Conservation (phyloP, 2,797 vertebrate genomes). For the Moxostoma hubbsi region DNA sequence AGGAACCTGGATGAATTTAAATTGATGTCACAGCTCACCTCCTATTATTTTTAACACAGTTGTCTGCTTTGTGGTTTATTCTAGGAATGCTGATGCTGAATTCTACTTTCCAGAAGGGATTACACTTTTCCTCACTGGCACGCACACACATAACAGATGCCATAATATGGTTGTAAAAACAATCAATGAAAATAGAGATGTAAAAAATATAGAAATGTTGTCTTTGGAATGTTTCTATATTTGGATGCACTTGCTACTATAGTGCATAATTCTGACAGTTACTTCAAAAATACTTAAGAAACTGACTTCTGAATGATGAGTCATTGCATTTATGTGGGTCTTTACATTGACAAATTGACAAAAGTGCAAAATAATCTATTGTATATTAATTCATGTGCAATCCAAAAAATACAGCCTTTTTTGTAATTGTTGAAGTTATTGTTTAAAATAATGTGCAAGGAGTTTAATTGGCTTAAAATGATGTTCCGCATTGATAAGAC, state of each 20-base stretch:
- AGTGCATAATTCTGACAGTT: neutral
- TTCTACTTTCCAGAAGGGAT: constrained; percentile 37
- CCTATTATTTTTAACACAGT: constrained; percentile 20
- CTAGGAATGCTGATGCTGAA: constrained; percentile 30
- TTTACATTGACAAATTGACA: neutral
- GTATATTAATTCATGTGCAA: neutral
- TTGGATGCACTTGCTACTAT: neutral
- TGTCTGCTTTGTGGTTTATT: constrained; percentile 38
- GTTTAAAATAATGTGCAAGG: too few species aligned
- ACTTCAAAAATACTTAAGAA: neutral
- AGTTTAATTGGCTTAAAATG: too few species aligned
- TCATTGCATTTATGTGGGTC: neutral
- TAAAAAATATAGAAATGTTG: constrained; percentile 6
- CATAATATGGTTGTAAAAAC: constrained; percentile 5
- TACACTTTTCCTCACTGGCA: neutral
- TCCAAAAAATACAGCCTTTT: too few species aligned
- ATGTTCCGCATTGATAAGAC: too few species aligned
- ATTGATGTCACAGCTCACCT: constrained; percentile 22
- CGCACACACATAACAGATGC: constrained; percentile 33
- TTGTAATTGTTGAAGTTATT: too few species aligned
- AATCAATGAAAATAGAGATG: neutral
- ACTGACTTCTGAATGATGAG: neutral
- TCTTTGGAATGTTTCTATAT: constrained; percentile 35
- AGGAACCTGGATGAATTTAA: constrained; percentile 17
- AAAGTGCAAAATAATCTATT: neutral